These are phyloP conservation scores for Eutrigla gurnardus DNA, from an alignment of 2,797 vertebrate species.

Conservation along the genomic window DNA sequence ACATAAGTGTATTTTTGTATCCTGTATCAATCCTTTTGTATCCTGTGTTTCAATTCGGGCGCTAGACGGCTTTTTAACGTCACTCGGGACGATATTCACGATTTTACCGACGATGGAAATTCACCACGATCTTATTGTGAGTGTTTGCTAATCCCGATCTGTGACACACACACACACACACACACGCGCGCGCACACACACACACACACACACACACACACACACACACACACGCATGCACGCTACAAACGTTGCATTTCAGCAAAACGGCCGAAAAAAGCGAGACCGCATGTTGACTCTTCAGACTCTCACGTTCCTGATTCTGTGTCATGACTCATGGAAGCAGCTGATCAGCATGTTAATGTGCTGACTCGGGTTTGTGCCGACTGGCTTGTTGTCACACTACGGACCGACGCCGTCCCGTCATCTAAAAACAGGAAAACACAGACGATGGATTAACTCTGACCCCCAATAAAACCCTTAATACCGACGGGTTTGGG, in stretches of 20 bases:
- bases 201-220: not conserved
- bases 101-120: too few relatives aligned
- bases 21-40: too few relatives aligned
- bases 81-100: too few relatives aligned
- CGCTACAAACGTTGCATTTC: conserved; percentile 2
- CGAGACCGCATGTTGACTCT: conserved; percentile 3
- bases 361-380: conserved; percentile 66
- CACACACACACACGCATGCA: not conserved
- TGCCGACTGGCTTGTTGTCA: conserved; percentile 45
- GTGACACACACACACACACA: too few relatives aligned
- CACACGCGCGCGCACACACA: too few relatives aligned
- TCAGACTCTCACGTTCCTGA: conserved; percentile 53
- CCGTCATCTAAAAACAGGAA: conserved; percentile 14
- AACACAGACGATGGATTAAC: conserved; percentile 62
- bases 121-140: too few relatives aligned
- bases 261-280: conserved; percentile 21
- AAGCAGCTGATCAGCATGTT: conserved; percentile 53
- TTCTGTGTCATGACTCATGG: conserved; percentile 64
- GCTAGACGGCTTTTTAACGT: too few relatives aligned
- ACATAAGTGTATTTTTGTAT: too few relatives aligned
- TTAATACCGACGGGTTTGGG: conserved; percentile 74
- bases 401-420: conserved; percentile 36
- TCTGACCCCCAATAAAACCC: conserved; percentile 67
- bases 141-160: too few relatives aligned
- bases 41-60: too few relatives aligned